These are phyloP conservation scores for Hylyphantes graminicola DNA, from an alignment of 1,140 invertebrate species.

Conservation along the genomic window DNA sequence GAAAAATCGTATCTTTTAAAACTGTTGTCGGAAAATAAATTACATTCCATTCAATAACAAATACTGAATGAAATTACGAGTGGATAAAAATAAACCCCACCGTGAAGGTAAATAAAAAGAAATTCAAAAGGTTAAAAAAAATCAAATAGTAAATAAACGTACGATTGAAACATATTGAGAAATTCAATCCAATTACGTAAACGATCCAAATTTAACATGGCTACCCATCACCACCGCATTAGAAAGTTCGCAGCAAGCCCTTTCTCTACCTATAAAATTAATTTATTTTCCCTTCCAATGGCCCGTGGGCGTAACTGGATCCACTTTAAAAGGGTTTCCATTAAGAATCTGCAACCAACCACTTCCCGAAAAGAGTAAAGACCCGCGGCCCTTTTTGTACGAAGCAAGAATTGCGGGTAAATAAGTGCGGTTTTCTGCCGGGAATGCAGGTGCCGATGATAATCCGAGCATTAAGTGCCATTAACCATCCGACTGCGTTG, in stretches of 20 bases:
- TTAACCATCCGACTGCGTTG: conserved; percentile 42
- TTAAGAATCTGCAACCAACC: conserved; percentile 20
- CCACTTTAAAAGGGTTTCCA: conserved; percentile 40
- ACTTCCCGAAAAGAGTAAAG: conserved; percentile 18
- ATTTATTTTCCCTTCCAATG: neutral
- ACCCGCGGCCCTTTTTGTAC: conserved; percentile 35
- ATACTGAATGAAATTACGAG: no score
- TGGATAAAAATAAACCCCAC: no score
- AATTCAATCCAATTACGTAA: no score
- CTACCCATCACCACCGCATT: no score
- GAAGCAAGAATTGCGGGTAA: conserved; percentile 4
- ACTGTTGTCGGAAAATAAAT: no score
- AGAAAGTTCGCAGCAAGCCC: neutral
- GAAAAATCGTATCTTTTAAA: no score
- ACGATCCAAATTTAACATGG: no score
- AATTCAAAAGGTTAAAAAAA: no score
- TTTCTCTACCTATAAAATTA: conserved; percentile 5
- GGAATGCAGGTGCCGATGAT: conserved; percentile 6
- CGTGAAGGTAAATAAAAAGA: no score
- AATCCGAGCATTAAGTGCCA: conserved; percentile 53
- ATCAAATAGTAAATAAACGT: no score
- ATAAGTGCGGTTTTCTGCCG: conserved; percentile 1
- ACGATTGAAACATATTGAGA: no score
- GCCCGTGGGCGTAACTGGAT: neutral
- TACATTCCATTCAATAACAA: no score